A percentile compares a stretch with the other conserved stretches of the same genome.
These are phyloP conservation scores for Drosophila littoralis DNA, from an alignment of 1,140 invertebrate genomes.

Conservation along the genomic window DNA sequence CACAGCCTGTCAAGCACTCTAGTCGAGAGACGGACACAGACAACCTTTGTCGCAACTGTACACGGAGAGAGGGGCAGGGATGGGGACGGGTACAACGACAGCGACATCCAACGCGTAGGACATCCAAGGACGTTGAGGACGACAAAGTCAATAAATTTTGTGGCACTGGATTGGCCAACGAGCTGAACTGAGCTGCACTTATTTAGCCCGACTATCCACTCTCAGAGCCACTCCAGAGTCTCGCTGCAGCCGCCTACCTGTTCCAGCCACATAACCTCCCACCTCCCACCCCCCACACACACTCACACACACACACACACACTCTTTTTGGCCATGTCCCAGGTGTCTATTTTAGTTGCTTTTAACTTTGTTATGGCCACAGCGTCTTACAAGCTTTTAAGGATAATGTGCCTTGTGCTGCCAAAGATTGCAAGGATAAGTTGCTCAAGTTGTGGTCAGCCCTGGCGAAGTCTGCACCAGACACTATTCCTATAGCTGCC, in stretches of 20 bases:
- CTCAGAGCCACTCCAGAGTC: slow-evolving; percentile 20
- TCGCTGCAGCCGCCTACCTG: slow-evolving; percentile 25
- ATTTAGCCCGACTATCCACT: slow-evolving; percentile 57
- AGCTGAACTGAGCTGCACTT: slow-evolving; percentile 60
- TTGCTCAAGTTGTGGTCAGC: slow-evolving; percentile 16
- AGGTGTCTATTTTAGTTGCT: slow-evolving; percentile 79
- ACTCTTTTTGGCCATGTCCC: slow-evolving; percentile 45
- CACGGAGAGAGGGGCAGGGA: neutral
- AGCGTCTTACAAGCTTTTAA: slow-evolving; percentile 69
- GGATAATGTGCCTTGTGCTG: slow-evolving; percentile 51
- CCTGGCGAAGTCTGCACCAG: neutral
- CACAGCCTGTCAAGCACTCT: neutral
- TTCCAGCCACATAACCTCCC: neutral
- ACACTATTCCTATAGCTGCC: neutral
- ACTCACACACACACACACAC: neutral
- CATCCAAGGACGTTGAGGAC: slow-evolving; percentile 58
- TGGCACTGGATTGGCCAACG: slow-evolving; percentile 64
- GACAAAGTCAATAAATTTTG: slow-evolving; percentile 80
- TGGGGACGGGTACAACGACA: neutral
- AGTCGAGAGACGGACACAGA: neutral
- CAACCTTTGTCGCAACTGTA: slow-evolving; percentile 24
- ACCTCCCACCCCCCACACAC: neutral
- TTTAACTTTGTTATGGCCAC: slow-evolving; percentile 69
- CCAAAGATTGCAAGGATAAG: slow-evolving; percentile 14
- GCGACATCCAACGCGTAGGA: neutral